Evolutionary conservation across 2,797 vertebrate species (phyloP), one percentile per base, ranked within the genome.

Genomic region (Pelodytes ibericus): DNA sequence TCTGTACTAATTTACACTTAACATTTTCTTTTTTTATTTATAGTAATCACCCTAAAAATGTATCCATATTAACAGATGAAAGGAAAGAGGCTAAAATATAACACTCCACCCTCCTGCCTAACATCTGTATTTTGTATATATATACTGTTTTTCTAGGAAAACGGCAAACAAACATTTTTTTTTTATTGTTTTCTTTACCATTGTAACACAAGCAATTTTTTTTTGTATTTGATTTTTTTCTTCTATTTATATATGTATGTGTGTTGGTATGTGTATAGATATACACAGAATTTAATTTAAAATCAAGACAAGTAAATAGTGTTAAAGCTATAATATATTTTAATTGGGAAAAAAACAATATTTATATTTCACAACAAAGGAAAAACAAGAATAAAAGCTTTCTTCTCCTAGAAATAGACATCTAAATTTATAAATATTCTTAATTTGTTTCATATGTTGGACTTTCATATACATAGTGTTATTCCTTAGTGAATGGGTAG

Each of bases 1-100:
- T 9, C 36, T 59, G 20, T 58, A 26, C 41, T 75, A 58, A n/a
- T 65, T 65, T 64, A 58, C 66, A 56, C 39, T 33, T 75, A 20
- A 22, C 5, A 25, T 7, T 18, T 27, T 27, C 18, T 22, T 66
- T 44, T 44, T 44, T 44, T 44, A 13, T 58, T 26, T 20, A 1
- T 53, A 20, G 11, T 7, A n/a, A 8, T 53, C 20, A 53, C 4
- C 25, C 26, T 31, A 60, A 11, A 3, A n/a, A 31, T 9, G 16
- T 41, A 18, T 27, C 56, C 26, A 49, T 62, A 30, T 44, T 53
- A 31, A 56, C 44, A 53, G 30, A 29, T 62, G 57, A 39, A 62
- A 66, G 29, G 33, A 49, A 25, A 18, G 41, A 61, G 24, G 56
- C 53, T 65, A 49, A 25, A 30, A 29, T 41, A 9, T 77, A 27